These are phyloP conservation scores for Phortica magna DNA, from an alignment of 2,888 invertebrate genomes.

Conservation along the genomic window DNA sequence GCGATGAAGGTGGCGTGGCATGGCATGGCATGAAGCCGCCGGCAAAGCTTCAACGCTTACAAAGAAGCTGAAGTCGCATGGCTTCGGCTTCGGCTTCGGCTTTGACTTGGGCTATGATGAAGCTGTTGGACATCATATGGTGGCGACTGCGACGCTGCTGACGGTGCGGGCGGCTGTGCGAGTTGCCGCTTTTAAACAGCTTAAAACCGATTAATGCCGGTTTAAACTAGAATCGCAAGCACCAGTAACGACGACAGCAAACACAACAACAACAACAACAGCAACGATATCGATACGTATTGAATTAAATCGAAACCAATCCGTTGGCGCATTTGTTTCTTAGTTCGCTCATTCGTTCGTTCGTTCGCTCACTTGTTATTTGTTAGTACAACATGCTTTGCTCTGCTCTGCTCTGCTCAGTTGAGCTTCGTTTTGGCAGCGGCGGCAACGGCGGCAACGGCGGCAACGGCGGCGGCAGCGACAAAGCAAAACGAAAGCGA, in stretches of 20 bases:
- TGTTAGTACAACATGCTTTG: neutral
- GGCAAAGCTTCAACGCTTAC: neutral
- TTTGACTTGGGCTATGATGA: too few relatives aligned
- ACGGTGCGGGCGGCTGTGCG: neutral
- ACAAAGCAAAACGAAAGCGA: neutral
- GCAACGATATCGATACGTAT: constrained; percentile 6
- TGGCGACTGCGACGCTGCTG: neutral
- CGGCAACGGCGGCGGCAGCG: too few relatives aligned
- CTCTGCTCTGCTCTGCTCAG: neutral
- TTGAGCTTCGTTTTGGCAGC: neutral
- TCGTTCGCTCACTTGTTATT: neutral
- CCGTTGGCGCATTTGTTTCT: neutral
- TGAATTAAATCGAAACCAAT: constrained; percentile 25
- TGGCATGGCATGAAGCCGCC: neutral
- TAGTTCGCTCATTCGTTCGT: neutral
- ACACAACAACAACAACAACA: constrained; percentile 7
- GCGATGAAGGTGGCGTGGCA: too few relatives aligned
- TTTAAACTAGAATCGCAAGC: constrained; percentile 63
- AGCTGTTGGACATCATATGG: too few relatives aligned
- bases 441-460: too few relatives aligned
- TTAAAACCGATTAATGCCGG: constrained; percentile 61
- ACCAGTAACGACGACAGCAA: constrained; percentile 6
- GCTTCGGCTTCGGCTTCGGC: too few relatives aligned
- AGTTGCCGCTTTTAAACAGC: constrained; percentile 48
- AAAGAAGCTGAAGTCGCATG: neutral